A percentile compares a stretch with the other conserved stretches of the same genome.
These are phyloP conservation scores for Peromyscus leucopus DNA, from an alignment of 2,113 vertebrate genomes.

Conservation along the genomic window DNA sequence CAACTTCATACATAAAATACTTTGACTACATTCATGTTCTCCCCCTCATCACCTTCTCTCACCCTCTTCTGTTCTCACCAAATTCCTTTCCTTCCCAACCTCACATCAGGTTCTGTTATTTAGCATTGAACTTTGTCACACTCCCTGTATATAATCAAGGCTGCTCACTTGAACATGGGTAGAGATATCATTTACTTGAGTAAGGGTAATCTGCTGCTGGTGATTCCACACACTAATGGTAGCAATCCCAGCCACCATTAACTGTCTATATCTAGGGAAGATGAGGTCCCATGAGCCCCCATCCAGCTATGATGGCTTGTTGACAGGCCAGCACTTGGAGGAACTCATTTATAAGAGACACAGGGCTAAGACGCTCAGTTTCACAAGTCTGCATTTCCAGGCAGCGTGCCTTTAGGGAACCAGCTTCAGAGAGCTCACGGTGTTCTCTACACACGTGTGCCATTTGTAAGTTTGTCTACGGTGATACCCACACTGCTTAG, in stretches of 20 bases:
- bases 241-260: neutral
- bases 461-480: neutral
- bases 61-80: too few relatives aligned
- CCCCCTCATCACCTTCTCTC: fast-evolving
- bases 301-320: neutral
- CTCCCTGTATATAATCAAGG: neutral
- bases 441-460: fast-evolving
- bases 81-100: neutral
- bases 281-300: neutral
- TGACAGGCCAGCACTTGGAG: neutral
- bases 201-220: neutral
- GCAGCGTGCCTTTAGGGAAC: neutral
- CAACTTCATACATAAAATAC: neutral
- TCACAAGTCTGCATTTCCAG: neutral
- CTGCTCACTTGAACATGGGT: neutral
- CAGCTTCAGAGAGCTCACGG: too few relatives aligned
- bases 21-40: neutral
- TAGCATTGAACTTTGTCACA: neutral
- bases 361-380: fast-evolving
- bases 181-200: neutral
- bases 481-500: fast-evolving
- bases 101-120: neutral
- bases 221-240: too few relatives aligned
- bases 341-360: neutral
- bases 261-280: neutral